phyloP scores from a whole-genome alignment of 2,113 vertebrate species.

The Rhea pennata region DNA sequence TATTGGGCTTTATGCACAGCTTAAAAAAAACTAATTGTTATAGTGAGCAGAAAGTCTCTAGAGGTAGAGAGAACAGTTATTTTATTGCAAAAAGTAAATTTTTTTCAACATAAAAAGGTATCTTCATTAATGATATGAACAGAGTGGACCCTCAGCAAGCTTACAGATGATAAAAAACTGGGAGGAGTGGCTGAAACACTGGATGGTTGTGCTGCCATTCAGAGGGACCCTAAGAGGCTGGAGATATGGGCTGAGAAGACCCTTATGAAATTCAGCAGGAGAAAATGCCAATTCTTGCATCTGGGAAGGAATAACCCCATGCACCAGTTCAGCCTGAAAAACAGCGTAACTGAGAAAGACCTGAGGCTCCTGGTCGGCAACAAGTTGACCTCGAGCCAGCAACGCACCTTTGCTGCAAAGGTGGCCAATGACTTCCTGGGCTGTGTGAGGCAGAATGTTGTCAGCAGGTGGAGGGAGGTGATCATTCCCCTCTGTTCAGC shows the following conservation, averaged over 20 bases:
- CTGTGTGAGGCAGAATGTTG: neutral
- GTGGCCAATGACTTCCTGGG: neutral
- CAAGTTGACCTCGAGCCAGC: neutral
- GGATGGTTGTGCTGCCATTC: neutral
- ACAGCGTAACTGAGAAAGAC: neutral
- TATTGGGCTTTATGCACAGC: neutral
- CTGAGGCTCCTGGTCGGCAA: neutral
- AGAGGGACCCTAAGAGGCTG: neutral
- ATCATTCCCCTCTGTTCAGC: neutral
- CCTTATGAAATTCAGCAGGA: accelerated
- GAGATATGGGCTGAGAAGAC: neutral
- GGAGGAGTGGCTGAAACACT: neutral
- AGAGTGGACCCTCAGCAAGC: neutral
- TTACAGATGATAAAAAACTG: neutral
- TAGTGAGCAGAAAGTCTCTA: neutral
- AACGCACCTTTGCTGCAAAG: neutral
- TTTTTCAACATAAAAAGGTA: neutral
- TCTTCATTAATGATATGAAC: neutral
- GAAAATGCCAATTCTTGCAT: neutral
- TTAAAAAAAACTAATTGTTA: neutral
- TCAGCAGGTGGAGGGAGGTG: neutral
- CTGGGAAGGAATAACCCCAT: neutral
- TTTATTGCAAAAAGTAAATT: neutral
- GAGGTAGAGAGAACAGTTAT: neutral
- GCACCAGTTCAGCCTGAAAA: neutral